Conservation (phyloP, 2,888 invertebrate genomes). For the Polymixis flavicincta region DNA sequence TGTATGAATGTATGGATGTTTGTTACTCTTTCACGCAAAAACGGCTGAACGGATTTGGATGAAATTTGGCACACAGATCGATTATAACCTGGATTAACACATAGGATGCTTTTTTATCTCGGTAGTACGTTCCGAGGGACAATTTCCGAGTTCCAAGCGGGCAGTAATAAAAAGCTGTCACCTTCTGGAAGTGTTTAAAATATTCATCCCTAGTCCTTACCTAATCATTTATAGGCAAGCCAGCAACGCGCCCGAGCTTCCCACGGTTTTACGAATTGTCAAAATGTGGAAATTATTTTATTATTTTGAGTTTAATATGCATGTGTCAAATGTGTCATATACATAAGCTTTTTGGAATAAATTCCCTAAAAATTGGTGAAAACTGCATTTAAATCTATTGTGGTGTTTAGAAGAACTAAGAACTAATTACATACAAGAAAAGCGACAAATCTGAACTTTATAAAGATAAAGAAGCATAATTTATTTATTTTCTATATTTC, state of each 20-base stretch:
- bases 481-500: no score
- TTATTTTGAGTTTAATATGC: background rate
- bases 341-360: background rate
- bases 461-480: background rate
- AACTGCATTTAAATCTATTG: background rate
- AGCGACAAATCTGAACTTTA: background rate
- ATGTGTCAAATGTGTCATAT: accelerated
- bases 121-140: no score
- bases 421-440: background rate
- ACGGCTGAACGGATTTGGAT: no score
- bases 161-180: no score
- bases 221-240: background rate
- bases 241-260: background rate
- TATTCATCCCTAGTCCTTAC: background rate
- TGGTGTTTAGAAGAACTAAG: background rate
- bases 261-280: background rate
- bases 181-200: background rate
- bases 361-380: background rate
- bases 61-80: no score
- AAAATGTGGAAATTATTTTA: background rate
- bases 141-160: no score
- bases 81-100: no score
- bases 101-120: no score
- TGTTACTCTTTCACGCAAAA: no score
- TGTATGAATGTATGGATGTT: no score